These are phyloP conservation scores for Benitochromis conjunctus DNA, from an alignment of 2,113 vertebrate species.

Conservation along the genomic window DNA sequence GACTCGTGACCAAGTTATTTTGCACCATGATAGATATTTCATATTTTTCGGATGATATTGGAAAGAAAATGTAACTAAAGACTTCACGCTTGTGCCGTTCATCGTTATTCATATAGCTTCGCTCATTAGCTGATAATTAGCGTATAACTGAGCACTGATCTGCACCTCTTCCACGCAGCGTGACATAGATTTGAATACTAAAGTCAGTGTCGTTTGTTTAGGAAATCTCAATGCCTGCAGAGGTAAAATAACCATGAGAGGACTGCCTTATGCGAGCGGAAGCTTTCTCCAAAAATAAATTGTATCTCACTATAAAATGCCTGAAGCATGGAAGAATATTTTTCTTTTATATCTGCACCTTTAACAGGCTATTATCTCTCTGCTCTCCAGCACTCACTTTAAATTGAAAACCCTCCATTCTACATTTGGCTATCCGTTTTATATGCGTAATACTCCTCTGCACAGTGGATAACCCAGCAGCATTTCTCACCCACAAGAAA, in stretches of 20 bases:
- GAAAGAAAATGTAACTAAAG: background rate
- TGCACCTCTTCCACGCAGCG: background rate
- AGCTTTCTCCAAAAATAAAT: background rate
- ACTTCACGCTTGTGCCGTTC: background rate
- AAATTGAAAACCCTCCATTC: background rate
- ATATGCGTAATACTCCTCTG: constrained; percentile 1
- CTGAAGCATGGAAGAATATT: background rate
- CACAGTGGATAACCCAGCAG: background rate
- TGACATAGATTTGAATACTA: background rate
- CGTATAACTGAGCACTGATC: background rate
- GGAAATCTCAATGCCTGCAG: background rate
- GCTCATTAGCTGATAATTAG: background rate
- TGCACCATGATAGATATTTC: background rate
- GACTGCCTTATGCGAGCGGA: background rate
- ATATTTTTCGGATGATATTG: background rate
- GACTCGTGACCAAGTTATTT: background rate
- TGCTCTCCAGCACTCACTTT: background rate
- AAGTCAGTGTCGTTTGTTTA: background rate
- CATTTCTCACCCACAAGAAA: background rate
- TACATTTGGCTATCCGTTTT: background rate
- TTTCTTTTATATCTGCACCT: background rate
- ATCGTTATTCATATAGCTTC: background rate
- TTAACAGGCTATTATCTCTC: background rate
- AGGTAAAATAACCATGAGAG: background rate
- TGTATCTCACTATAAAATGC: background rate